Conservation (phyloP, 2,797 vertebrate genomes). For the Tauraco hartlaubi region DNA sequence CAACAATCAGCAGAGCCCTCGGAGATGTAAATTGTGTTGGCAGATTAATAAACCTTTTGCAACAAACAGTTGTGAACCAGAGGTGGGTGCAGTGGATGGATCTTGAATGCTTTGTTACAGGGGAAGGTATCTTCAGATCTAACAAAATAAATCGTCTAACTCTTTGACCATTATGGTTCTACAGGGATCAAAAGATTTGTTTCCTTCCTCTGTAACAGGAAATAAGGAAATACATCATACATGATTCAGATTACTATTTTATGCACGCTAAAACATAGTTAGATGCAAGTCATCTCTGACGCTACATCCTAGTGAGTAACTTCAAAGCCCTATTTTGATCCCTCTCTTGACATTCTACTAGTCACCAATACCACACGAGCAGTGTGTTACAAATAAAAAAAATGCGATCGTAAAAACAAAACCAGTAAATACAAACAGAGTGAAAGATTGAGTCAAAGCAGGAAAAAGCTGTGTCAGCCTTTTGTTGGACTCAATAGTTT, state of each 20-base stretch:
- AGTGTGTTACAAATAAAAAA: neutral
- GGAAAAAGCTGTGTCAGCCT: constrained; percentile 31
- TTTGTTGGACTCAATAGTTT: neutral
- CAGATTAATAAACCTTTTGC: neutral
- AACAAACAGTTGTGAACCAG: neutral
- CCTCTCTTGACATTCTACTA: neutral
- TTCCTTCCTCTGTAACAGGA: neutral
- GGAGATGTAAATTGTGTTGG: neutral
- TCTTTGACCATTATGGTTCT: neutral
- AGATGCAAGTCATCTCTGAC: neutral
- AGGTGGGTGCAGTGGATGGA: neutral
- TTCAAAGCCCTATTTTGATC: neutral
- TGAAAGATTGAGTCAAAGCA: neutral
- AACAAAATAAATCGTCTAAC: neutral
- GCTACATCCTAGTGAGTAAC: neutral
- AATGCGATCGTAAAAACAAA: neutral
- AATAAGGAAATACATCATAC: neutral
- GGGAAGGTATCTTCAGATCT: neutral
- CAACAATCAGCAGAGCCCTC: neutral
- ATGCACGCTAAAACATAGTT: neutral
- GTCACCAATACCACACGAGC: neutral
- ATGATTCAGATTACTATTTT: neutral
- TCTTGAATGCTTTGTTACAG: neutral
- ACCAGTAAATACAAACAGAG: constrained; percentile 28
- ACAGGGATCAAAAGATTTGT: neutral